phyloP scores from a whole-genome alignment of 1,140 invertebrate species.

The Mercenaria mercenaria region DNA sequence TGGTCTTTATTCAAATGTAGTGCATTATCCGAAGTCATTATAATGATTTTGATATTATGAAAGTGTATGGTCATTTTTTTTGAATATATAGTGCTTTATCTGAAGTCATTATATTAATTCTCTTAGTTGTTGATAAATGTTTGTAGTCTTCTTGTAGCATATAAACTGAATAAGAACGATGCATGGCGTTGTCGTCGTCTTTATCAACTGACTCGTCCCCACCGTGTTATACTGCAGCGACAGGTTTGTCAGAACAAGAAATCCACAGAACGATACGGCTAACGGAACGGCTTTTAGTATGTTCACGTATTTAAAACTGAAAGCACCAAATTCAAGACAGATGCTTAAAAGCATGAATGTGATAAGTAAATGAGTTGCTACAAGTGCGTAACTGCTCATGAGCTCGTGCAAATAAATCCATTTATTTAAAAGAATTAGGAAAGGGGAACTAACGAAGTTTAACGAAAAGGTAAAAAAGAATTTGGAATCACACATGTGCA shows the following conservation, averaged over 20 bases:
- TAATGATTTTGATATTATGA: too few relatives aligned
- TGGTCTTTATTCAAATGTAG: too few relatives aligned
- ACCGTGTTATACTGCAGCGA: slow-evolving; percentile 89
- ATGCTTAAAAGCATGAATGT: slow-evolving; percentile 88
- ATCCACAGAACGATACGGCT: slow-evolving; percentile 89
- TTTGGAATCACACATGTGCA: neutral
- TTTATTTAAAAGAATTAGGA: slow-evolving; percentile 89
- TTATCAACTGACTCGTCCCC: slow-evolving; percentile 89
- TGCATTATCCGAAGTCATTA: too few relatives aligned
- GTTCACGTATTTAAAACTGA: slow-evolving; percentile 87
- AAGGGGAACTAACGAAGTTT: slow-evolving; percentile 84
- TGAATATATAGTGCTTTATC: too few relatives aligned
- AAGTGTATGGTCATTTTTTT: too few relatives aligned
- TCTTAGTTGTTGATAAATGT: slow-evolving; percentile 87
- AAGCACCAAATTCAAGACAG: slow-evolving; percentile 87
- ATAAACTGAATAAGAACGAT: slow-evolving; percentile 88
- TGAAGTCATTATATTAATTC: too few relatives aligned
- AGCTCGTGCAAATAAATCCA: slow-evolving; percentile 88
- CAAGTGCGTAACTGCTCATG: slow-evolving; percentile 89
- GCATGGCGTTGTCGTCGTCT: slow-evolving; percentile 89
- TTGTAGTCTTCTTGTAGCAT: slow-evolving; percentile 87
- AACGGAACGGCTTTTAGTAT: slow-evolving; percentile 87
- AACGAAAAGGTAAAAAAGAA: neutral
- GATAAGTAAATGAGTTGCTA: slow-evolving; percentile 88
- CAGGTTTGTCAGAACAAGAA: slow-evolving; percentile 89